These are phyloP conservation scores for Liposcelis brunnea DNA, from an alignment of 2,888 invertebrate genomes.

Conservation along the genomic window DNA sequence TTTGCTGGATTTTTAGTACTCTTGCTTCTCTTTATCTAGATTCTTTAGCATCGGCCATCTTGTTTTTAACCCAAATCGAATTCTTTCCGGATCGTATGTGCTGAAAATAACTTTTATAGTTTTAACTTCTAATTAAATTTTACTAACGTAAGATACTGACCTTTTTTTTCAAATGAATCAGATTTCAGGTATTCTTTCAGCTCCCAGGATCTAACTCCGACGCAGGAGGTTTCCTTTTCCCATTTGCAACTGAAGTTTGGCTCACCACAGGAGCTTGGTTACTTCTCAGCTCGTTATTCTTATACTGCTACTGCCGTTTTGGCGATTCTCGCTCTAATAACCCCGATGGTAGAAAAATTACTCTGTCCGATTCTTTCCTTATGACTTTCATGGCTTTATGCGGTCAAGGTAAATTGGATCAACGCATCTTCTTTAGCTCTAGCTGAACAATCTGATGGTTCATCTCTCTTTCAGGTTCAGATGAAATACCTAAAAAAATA, in stretches of 20 bases:
- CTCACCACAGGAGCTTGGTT: neutral
- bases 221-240: neutral
- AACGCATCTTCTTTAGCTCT: no score
- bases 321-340: neutral
- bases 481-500: neutral
- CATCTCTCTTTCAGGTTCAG: neutral
- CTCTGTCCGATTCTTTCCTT: neutral
- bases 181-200: conserved; percentile 3
- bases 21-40: no score
- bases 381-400: neutral
- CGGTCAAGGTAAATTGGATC: neutral
- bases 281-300: neutral
- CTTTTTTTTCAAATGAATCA: neutral
- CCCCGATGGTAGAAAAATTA: neutral
- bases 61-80: no score
- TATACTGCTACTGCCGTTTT: neutral
- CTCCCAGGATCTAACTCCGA: neutral
- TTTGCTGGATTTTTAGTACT: no score
- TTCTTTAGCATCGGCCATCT: no score
- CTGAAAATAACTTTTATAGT: no score
- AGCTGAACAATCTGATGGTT: neutral
- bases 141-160: no score
- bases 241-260: neutral
- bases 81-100: no score
- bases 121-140: no score